phyloP scores from a whole-genome alignment of 2,113 vertebrate species.

The Psettodes erumei region DNA sequence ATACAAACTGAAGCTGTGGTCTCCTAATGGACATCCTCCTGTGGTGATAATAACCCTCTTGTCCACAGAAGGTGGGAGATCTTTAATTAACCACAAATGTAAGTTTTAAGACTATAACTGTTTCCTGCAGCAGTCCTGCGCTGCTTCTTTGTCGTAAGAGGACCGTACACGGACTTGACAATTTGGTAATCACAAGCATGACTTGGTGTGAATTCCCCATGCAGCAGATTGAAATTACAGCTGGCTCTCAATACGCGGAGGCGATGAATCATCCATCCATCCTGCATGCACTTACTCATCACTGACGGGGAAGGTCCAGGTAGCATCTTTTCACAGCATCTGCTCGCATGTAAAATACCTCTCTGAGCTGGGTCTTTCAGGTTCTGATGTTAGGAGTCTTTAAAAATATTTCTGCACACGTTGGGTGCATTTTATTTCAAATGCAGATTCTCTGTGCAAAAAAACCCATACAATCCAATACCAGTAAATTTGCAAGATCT shows the following conservation, averaged over 20 bases:
- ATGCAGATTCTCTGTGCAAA: no score
- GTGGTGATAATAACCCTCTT: conserved; percentile 38
- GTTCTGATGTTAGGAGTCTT: background rate
- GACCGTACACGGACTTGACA: conserved; percentile 18
- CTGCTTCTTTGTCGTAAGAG: background rate
- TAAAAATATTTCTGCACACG: background rate
- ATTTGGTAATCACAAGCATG: conserved; percentile 51
- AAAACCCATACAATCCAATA: no score
- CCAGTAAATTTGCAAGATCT: no score
- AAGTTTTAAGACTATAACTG: conserved; percentile 31
- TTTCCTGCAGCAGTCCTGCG: conserved; percentile 27
- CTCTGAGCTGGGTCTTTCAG: background rate
- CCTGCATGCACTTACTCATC: conserved; percentile 15
- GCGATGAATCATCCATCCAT: conserved; percentile 49
- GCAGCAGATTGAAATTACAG: conserved; percentile 52
- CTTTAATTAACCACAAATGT: conserved; percentile 63
- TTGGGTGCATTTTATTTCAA: no score
- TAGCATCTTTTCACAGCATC: conserved; percentile 18
- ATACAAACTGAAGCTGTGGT: conserved; percentile 19
- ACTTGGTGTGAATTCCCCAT: conserved; percentile 17
- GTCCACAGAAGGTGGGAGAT: conserved; percentile 35
- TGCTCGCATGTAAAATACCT: background rate
- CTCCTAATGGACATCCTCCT: conserved; percentile 40
- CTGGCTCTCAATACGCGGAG: conserved; percentile 26
- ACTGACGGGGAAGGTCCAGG: conserved; percentile 12